phyloP scores from a whole-genome alignment of 2,113 vertebrate species.

The Ictidomys tridecemlineatus region DNA sequence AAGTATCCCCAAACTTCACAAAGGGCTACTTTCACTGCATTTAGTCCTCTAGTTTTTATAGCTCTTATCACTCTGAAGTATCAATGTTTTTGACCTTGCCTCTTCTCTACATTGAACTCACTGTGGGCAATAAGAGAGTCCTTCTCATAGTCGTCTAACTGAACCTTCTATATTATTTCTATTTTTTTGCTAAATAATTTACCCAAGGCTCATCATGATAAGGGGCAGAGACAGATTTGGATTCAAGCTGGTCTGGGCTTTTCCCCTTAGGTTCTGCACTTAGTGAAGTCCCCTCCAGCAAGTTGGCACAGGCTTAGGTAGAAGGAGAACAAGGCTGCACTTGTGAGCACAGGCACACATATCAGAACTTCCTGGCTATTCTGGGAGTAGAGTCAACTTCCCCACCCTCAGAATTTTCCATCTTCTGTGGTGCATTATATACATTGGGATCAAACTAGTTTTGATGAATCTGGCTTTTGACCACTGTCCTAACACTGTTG shows the following conservation, averaged over 20 bases:
- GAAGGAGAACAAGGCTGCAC: not conserved
- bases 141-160: not conserved
- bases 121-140: not conserved
- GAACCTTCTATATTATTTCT: not conserved
- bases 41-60: not conserved
- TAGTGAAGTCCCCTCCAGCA: not conserved
- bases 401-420: not conserved
- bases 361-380: not conserved
- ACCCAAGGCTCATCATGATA: not conserved
- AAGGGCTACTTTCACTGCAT: not conserved
- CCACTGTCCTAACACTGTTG: conserved; percentile 1
- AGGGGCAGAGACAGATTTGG: not conserved
- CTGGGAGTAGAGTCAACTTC: not conserved
- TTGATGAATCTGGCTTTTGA: conserved; percentile 55
- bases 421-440: not conserved
- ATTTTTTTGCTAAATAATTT: conserved; percentile 42
- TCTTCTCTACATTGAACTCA: not conserved
- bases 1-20: not conserved
- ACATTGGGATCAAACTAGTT: not conserved
- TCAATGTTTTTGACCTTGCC: not conserved
- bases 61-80: not conserved
- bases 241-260: not conserved
- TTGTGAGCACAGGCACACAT: not conserved
- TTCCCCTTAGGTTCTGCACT: not conserved
- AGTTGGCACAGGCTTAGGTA: not conserved